These are phyloP conservation scores for Dusona sp. DNA, from an alignment of 2,888 invertebrate genomes.

Conservation along the genomic window DNA sequence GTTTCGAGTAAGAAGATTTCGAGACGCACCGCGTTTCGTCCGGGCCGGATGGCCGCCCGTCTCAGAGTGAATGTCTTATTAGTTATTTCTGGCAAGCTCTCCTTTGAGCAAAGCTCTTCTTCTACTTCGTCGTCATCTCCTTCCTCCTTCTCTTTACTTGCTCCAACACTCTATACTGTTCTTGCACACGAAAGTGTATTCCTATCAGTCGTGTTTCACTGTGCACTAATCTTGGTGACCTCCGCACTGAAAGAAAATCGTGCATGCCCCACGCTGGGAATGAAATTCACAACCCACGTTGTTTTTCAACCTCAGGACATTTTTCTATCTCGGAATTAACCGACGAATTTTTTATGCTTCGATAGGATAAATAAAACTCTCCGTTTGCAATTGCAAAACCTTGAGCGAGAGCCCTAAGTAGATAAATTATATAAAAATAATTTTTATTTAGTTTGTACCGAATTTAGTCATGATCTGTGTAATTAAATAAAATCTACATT, in stretches of 20 bases:
- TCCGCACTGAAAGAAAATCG: slow-evolving; percentile 31
- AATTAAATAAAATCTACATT: not conserved
- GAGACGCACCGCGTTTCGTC: slow-evolving; percentile 84
- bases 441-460: not conserved
- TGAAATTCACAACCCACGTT: slow-evolving; percentile 32
- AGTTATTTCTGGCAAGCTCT: slow-evolving; percentile 83
- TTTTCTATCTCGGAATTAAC: not conserved
- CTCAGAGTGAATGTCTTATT: slow-evolving; percentile 84
- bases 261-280: slow-evolving; percentile 24
- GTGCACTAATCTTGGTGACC: slow-evolving; percentile 24
- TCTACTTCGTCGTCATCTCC: slow-evolving; percentile 70
- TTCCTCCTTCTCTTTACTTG: slow-evolving; percentile 54
- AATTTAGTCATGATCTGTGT: not conserved
- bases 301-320: slow-evolving; percentile 4
- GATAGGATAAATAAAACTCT: not conserved
- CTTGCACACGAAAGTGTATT: slow-evolving; percentile 46
- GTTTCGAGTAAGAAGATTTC: slow-evolving; percentile 66
- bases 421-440: not conserved
- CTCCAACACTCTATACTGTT: slow-evolving; percentile 25
- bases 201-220: slow-evolving; percentile 27
- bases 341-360: not conserved
- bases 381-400: not conserved
- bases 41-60: slow-evolving; percentile 85
- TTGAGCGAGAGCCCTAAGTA: not conserved
- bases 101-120: slow-evolving; percentile 72